phyloP scores from a whole-genome alignment of 1,140 invertebrate genomes.

The Archivesica marissinica region DNA sequence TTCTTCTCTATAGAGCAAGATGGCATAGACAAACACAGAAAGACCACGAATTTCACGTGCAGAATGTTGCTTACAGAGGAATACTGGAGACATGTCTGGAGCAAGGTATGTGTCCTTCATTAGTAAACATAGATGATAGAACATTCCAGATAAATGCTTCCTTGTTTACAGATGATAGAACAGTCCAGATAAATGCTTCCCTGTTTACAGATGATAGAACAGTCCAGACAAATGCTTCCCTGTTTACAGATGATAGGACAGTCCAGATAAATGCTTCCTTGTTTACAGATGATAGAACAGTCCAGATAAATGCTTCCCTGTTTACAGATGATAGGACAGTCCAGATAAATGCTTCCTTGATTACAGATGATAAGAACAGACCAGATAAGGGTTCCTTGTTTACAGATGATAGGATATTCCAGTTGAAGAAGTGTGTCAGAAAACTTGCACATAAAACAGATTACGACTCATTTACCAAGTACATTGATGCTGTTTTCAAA shows the following conservation, averaged over 20 bases:
- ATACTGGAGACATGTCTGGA: slow-evolving; percentile 67
- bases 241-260: no score
- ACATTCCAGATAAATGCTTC: no score
- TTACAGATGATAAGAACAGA: no score
- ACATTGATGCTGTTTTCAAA: slow-evolving; percentile 4
- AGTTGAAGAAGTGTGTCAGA: slow-evolving; percentile 10
- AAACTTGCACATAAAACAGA: slow-evolving; percentile 50
- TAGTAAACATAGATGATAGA: no score
- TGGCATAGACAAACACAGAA: slow-evolving; percentile 71
- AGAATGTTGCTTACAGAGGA: slow-evolving; percentile 75
- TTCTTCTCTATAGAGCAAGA: no score
- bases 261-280: no score
- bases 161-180: no score
- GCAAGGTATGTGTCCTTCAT: slow-evolving; percentile 44
- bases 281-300: no score
- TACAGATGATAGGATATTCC: background rate
- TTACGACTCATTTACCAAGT: slow-evolving; percentile 36
- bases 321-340: background rate
- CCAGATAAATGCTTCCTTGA: no score
- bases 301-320: background rate
- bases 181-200: no score
- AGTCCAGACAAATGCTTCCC: no score
- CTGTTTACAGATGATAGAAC: no score
- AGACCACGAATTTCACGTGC: slow-evolving; percentile 69
- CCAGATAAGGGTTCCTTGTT: background rate